phyloP scores from a whole-genome alignment of 2,888 invertebrate species.

The Mesochorus sp. region DNA sequence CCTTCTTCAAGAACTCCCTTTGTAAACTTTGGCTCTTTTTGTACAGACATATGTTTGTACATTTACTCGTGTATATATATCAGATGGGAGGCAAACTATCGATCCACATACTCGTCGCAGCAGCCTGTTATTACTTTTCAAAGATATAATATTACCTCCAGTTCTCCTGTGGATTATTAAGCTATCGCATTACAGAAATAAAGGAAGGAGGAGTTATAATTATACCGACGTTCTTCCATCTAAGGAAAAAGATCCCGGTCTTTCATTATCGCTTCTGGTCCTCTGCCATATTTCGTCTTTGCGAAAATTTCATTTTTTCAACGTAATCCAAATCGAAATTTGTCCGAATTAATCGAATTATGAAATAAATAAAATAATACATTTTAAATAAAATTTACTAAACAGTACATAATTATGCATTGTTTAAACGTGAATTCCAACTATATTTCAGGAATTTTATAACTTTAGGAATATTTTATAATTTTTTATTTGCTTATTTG shows the following conservation, averaged over 20 bases:
- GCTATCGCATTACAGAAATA: slow-evolving; percentile 74
- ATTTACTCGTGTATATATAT: not conserved
- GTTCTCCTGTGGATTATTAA: slow-evolving; percentile 72
- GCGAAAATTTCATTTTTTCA: no score
- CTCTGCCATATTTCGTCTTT: no score
- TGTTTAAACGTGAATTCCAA: no score
- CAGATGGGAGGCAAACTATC: slow-evolving; percentile 64
- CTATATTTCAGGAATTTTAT: no score
- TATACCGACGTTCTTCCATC: slow-evolving; percentile 40
- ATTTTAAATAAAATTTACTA: no score
- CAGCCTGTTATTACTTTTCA: slow-evolving; percentile 75
- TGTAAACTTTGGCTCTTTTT: slow-evolving; percentile 36
- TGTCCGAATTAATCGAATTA: no score
- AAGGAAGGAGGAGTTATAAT: slow-evolving; percentile 38
- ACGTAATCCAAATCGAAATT: no score
- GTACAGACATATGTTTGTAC: no score
- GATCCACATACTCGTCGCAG: slow-evolving; percentile 66
- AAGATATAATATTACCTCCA: slow-evolving; percentile 75
- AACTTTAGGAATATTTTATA: no score
- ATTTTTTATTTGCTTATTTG: no score
- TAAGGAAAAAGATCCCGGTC: slow-evolving; percentile 47
- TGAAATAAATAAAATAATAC: no score
- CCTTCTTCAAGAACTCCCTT: slow-evolving; percentile 33
- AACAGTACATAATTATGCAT: no score
- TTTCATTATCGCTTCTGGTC: slow-evolving; percentile 45